Percentiles rank a stretch among this genome's conserved stretches.
Conservation (phyloP, 2,888 invertebrate genomes). For the Epicampocera succincta region DNA sequence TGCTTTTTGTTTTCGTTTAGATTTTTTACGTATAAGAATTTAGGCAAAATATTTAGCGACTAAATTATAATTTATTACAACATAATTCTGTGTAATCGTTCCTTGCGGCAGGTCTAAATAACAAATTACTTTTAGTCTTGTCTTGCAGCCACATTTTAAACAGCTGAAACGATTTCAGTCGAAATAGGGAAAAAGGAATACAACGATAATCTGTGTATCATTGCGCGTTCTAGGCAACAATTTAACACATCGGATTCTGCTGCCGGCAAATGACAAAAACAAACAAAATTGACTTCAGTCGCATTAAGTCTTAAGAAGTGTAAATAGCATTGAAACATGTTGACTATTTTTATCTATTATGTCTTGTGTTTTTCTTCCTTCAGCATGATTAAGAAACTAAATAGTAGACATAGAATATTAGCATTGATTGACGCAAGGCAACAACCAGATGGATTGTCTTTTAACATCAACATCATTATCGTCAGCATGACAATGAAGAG, state of each 20-base stretch:
- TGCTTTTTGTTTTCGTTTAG: no score
- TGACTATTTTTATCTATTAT: conserved; percentile 67
- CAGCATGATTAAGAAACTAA: conserved; percentile 36
- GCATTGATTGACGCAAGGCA: conserved; percentile 64
- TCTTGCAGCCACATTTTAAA: background rate
- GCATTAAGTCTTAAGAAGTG: conserved; percentile 60
- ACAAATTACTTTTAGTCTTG: conserved; percentile 20
- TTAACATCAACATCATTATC: conserved; percentile 30
- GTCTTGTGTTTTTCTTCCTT: conserved; percentile 17
- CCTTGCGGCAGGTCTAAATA: conserved; percentile 30
- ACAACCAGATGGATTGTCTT: conserved; percentile 53
- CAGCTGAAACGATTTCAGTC: conserved; percentile 1
- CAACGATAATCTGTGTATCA: conserved; percentile 37
- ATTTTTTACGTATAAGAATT: no score
- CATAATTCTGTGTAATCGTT: conserved; percentile 22
- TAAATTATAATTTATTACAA: background rate
- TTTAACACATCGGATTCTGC: background rate
- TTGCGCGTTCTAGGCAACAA: background rate
- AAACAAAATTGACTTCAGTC: conserved; percentile 41
- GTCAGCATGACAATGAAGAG: conserved; percentile 34
- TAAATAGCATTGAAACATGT: conserved; percentile 66
- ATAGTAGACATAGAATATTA: conserved; percentile 55
- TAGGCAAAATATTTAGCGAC: no score
- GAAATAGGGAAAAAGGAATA: conserved; percentile 21
- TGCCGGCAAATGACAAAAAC: conserved; percentile 17